Percentiles rank a stretch among this genome's conserved stretches.
Conservation (phyloP, 2,888 invertebrate genomes). For the Leptopilina syphax region DNA sequence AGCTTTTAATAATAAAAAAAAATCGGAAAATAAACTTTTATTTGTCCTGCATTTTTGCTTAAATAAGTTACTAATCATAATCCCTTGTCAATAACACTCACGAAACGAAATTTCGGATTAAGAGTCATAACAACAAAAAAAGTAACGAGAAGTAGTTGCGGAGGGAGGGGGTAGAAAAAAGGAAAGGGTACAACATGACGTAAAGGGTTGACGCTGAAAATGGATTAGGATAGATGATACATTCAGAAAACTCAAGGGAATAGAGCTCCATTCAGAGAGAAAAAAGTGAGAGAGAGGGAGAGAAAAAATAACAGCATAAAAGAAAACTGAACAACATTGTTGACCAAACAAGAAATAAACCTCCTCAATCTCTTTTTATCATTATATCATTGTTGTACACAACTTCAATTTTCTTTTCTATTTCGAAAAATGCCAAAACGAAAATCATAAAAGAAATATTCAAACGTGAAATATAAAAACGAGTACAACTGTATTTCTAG, state of each 20-base stretch:
- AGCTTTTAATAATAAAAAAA: not conserved
- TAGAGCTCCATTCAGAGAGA: not conserved
- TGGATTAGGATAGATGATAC: slow-evolving; percentile 39
- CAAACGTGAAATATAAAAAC: no score
- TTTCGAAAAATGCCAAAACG: not conserved
- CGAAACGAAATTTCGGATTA: slow-evolving; percentile 33
- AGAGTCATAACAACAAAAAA: slow-evolving; percentile 22
- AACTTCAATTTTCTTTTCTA: not conserved
- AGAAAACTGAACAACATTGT: slow-evolving; percentile 15
- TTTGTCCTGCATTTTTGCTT: not conserved
- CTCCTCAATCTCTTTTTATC: slow-evolving; percentile 30
- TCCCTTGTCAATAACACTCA: slow-evolving; percentile 20
- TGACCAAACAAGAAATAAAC: slow-evolving; percentile 36
- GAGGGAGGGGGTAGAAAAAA: not conserved
- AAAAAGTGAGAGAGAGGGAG: no score
- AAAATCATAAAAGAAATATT: no score
- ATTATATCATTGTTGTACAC: not conserved
- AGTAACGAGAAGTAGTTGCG: not conserved
- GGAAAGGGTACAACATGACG: not conserved
- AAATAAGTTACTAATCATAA: slow-evolving; percentile 17
- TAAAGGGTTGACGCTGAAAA: slow-evolving; percentile 35
- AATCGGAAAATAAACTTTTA: not conserved
- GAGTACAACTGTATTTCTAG: no score
- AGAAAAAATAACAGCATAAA: not conserved
- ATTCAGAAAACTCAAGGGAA: slow-evolving; percentile 33